Evolutionary conservation across 2,888 invertebrate species (phyloP), one percentile per base, ranked within the genome.

Genomic region (Drosophila tanythrix): DNA sequence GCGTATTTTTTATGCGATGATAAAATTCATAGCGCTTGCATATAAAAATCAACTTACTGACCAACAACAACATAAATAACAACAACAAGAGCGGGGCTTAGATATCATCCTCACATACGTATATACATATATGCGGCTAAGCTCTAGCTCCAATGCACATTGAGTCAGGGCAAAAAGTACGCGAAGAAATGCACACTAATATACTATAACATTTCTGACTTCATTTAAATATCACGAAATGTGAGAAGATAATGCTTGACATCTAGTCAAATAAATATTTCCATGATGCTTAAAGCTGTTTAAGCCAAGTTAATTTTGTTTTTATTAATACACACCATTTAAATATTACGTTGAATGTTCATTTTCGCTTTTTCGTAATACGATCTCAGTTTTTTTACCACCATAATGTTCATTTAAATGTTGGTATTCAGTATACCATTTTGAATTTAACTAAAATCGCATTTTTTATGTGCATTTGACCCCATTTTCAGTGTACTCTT

Each of bases 21-120:
- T 83, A 83, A 83, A 83, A 83, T 83, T 82, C 79, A 83, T 76
- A 70, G 81, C 79, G 69, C 55, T 67, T 75, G 72, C 66, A 76
- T 76, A 77, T 76, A 81, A 81, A 81, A 79, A 79, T 72, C 79
- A 79, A 70, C 74, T 75, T 76, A 65, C 72, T 79, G 74, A 75
- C 80, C 80, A 80, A 38, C 69, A 62, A 33, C 35, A 53, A 63
- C n/a, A 43, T n/a, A 48, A 38, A 33, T 31, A 40, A 25, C 64
- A 62, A 36, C 35, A 58, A 70, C 21, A 48, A 36, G 21, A 21
- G 27, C 38, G 11, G 13, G 11, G 11, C n/a, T 2, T 10, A n/a
- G 35, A 35, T 10, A 60, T 29, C 33, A 31, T 52, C 33, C 21
- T 21, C 21, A 21, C 21, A 21, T 21, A 21, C 21, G 21, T 21